Base-by-base conservation (phyloP, 2,888 invertebrate genomes). In the Xestia c-nigrum region DNA sequence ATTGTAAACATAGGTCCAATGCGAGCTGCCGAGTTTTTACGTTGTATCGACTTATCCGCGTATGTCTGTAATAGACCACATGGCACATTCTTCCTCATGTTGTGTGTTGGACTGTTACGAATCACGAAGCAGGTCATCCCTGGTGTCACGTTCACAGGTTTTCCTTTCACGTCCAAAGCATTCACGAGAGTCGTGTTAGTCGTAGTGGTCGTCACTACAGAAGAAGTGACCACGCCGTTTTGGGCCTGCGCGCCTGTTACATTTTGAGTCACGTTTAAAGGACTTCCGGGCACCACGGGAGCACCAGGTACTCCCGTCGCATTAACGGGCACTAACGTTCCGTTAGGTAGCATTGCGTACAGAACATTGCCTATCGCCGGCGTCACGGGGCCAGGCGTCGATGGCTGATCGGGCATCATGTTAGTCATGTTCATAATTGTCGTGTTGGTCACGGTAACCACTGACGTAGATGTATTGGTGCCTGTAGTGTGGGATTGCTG, bases 151-250 rank as follows among this genome's bases (percentile, higher is more conserved):
- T 92, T 89, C 21, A 96, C 89, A 0, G 94, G 92, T 61, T 92
- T 92, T 40, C 96, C 96, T 90, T 96, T 96, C 64, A 95, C 95
- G 59, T 95, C 94, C n/a, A 95, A 84, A n/a, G 96, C 96, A 81
- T 94, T 94, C 19, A 91, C 91, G 16, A 94, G 90, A 31, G 94
- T 95, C 0, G 95, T 95, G 43, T 93, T 95, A 16, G 94, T 95
- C 0, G 92, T 94, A 1, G 93, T 94, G 0, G 92, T 94, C 0
- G 93, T 91, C 21, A 92, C 91, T 6, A 88, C 88, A 7, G 94
- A 92, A 74, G 95, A 94, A 38, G 92, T 82, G 24, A 73, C 52
- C 64, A 89, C 80, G 1, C 91, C 92, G 50, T 86, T 88, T 19
- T 86, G 76, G 6, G 85, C 59, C 4, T 83, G 72, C 50, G 84